These are phyloP conservation scores for Ormia ochracea DNA, from an alignment of 2,888 invertebrate genomes.

Conservation along the genomic window DNA sequence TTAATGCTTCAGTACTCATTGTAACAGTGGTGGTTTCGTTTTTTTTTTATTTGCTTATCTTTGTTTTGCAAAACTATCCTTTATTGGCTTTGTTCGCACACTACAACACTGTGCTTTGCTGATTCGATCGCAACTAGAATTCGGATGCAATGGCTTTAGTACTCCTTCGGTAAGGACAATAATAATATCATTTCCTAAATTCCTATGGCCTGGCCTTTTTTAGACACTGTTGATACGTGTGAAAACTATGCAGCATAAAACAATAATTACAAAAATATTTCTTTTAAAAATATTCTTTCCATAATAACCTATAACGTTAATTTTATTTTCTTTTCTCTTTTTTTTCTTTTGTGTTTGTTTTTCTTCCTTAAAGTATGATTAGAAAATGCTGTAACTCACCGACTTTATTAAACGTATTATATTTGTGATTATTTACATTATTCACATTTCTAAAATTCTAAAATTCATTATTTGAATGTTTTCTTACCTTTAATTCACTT, in stretches of 20 bases:
- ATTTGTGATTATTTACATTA: no score
- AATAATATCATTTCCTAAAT: slow-evolving; percentile 17
- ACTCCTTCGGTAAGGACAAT: slow-evolving; percentile 24
- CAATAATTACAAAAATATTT: not conserved
- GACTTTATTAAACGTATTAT: no score
- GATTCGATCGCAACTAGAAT: slow-evolving; percentile 11
- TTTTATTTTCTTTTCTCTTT: no score
- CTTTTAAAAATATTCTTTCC: not conserved
- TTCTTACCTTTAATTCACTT: slow-evolving; percentile 44
- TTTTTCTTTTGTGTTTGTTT: no score
- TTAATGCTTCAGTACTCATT: slow-evolving; percentile 54
- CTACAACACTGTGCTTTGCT: not conserved
- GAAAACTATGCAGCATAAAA: slow-evolving; percentile 9
- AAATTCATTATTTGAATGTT: not conserved
- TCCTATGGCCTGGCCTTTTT: slow-evolving; percentile 46
- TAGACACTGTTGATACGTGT: slow-evolving; percentile 36
- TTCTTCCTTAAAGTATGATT: no score
- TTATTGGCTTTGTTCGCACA: slow-evolving; percentile 49
- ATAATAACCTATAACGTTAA: no score
- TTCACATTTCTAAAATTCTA: no score
- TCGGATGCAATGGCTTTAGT: slow-evolving; percentile 34
- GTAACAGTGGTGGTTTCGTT: slow-evolving; percentile 21
- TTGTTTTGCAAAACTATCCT: slow-evolving; percentile 45
- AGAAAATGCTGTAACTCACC: no score
- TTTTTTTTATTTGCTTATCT: slow-evolving; percentile 19